These are phyloP conservation scores for Umimayanthus kanabou DNA, from an alignment of 92 coral and sea anemone species.

Conservation along the genomic window DNA sequence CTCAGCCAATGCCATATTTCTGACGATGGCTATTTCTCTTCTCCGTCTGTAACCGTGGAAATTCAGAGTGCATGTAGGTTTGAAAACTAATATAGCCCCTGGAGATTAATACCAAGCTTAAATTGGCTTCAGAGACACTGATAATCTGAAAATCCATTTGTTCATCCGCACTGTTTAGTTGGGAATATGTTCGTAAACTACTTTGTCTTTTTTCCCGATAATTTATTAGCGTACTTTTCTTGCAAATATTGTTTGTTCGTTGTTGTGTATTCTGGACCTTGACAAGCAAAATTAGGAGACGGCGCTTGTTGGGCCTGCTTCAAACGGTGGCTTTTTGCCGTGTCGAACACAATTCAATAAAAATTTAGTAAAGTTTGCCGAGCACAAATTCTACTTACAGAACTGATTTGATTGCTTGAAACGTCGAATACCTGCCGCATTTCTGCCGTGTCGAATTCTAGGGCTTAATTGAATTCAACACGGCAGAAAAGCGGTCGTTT, in stretches of 20 bases:
- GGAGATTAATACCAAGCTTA: neutral
- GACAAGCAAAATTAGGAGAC: neutral
- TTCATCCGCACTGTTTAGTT: neutral
- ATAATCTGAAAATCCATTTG: neutral
- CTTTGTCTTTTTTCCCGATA: neutral
- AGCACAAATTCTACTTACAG: too few relatives aligned
- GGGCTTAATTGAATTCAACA: too few relatives aligned
- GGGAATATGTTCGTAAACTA: too few relatives aligned
- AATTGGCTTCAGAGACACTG: neutral
- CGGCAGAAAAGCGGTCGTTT: too few relatives aligned
- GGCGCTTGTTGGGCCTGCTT: neutral
- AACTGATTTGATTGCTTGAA: too few relatives aligned
- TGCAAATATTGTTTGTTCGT: neutral
- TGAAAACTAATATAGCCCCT: neutral
- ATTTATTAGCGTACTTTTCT: neutral
- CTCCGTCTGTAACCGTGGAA: neutral
- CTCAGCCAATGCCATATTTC: neutral
- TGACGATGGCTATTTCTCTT: neutral
- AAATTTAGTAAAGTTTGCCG: too few relatives aligned
- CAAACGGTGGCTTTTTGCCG: too few relatives aligned
- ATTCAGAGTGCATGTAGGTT: too few relatives aligned
- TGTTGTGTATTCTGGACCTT: neutral
- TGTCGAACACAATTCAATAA: too few relatives aligned
- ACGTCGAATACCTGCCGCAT: too few relatives aligned
- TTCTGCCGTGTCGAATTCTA: too few relatives aligned